Percentiles rank a stretch among this genome's conserved stretches.
phyloP scores from a whole-genome alignment of 1,140 invertebrate species.

The Plutomurus gul region DNA sequence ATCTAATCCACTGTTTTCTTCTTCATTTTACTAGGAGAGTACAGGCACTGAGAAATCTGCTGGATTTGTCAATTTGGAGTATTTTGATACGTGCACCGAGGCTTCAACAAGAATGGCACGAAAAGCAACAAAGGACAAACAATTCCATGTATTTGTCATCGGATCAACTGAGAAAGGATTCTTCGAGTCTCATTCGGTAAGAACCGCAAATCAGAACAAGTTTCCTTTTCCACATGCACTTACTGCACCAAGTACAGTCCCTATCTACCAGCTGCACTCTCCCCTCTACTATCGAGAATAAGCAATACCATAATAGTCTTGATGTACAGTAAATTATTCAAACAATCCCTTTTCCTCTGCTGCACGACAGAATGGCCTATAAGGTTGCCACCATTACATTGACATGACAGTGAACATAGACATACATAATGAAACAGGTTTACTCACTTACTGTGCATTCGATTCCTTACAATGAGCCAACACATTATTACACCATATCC shows the following conservation, averaged over 20 bases:
- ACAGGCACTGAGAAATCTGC: slow-evolving; percentile 54
- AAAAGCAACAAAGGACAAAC: slow-evolving; percentile 56
- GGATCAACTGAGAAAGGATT: slow-evolving; percentile 56
- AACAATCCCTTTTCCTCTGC: neutral
- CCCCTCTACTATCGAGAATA: neutral
- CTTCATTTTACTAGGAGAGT: slow-evolving; percentile 47
- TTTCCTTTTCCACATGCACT: neutral
- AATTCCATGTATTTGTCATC: slow-evolving; percentile 57
- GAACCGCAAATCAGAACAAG: neutral
- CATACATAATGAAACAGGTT: neutral
- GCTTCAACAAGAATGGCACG: slow-evolving; percentile 54
- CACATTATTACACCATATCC: neutral
- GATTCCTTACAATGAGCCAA: neutral
- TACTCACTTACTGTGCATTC: neutral
- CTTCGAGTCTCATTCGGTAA: slow-evolving; percentile 55
- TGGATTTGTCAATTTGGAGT: slow-evolving; percentile 57
- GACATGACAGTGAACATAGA: neutral
- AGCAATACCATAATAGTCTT: slow-evolving; percentile 22
- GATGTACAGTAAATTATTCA: too few relatives aligned
- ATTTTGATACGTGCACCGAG: slow-evolving; percentile 56
- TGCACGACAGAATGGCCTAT: neutral
- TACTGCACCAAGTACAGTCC: too few relatives aligned
- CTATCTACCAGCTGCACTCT: too few relatives aligned
- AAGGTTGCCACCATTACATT: neutral
- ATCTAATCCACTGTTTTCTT: neutral